These are phyloP conservation scores for Ibidorhyncha struthersii DNA, from an alignment of 2,113 vertebrate species.

Conservation along the genomic window DNA sequence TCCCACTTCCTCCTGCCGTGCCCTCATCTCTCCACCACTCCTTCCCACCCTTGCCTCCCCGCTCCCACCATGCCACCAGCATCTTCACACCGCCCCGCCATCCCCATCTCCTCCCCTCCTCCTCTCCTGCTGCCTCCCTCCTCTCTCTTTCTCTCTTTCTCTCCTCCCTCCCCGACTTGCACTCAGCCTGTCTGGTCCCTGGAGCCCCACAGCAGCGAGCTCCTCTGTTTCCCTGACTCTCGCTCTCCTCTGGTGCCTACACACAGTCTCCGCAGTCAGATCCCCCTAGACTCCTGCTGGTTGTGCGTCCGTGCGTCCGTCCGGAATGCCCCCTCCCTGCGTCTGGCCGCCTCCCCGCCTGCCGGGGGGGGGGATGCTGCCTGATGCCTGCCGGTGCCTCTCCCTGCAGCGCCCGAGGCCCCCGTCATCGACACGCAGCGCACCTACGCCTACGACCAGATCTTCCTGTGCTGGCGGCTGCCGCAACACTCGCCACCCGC, in stretches of 20 bases:
- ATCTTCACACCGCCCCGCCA: neutral
- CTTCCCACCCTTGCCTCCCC: neutral
- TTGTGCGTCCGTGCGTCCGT: slow-evolving; percentile 54
- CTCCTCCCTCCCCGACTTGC: slow-evolving; percentile 18
- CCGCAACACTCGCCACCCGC: slow-evolving; percentile 92
- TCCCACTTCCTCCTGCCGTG: neutral
- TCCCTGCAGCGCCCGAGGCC: slow-evolving; percentile 85
- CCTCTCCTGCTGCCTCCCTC: neutral
- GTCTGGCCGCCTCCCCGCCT: neutral
- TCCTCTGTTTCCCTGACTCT: slow-evolving; percentile 52
- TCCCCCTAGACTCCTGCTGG: slow-evolving; percentile 46
- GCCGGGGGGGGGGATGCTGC: neutral
- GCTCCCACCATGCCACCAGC: neutral
- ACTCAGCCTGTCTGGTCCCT: slow-evolving; percentile 51
- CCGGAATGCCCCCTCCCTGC: slow-evolving; percentile 19
- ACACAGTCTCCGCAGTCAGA: slow-evolving; percentile 44
- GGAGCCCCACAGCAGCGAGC: slow-evolving; percentile 65
- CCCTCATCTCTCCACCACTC: neutral
- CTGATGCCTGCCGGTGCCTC: slow-evolving; percentile 16
- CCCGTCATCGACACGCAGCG: slow-evolving; percentile 97
- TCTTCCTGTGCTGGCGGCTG: slow-evolving; percentile 94
- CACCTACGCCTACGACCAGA: slow-evolving; percentile 95
- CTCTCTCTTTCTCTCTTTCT: neutral
- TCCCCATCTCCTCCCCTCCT: neutral
- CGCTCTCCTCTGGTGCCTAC: slow-evolving; percentile 40